Base-by-base conservation (phyloP, 2,797 vertebrate species). In the Meriones psammophilus region DNA sequence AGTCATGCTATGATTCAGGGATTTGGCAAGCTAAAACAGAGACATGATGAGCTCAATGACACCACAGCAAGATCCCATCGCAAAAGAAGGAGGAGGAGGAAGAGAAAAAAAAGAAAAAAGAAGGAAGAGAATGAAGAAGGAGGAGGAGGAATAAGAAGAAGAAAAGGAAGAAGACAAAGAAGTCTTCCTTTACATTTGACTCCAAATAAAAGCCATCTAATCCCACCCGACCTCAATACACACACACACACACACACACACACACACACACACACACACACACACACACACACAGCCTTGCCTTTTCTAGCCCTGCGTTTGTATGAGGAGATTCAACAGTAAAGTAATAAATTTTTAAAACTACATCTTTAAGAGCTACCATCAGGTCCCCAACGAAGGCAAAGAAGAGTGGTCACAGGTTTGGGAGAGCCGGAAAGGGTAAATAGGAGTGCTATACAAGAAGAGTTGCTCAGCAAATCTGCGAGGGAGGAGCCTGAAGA, bases 351-450 rank as follows among this genome's bases (percentile, higher is more conserved):
- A 54, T 50, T 18, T 46, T 68, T 39, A 68, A 84, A 50, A 5
- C 18, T 2, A 46, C 3, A 2, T 26, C 30, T 80, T 4, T 18
- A 20, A 66, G 6, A 62, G 60, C 1, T 68, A 42, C 8, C 73
- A 77, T 88, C 33, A n/a, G 26, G 17, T 58, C 50, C 58, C 26
- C 15, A 58, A 9, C 68, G 83, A 39, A 94, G 46, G 36, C 46
- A 46, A 93, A 84, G 24, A 89, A 81, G 39, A 1, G 6, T 60
- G 9, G 18, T 6, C 74, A 39, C 4, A 39, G 50, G 10, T 76
- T 86, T 39, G 66, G 42, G 36, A 89, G 36, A 69, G 18, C 30
- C n/a, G 13, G n/a, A 42, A 88, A 76, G 79, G 90, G 88, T 73
- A 83, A 42, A 90, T 24, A 9, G 18, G 30, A 64, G 24, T 24